These are phyloP conservation scores for Parasteatoda lunata DNA, from an alignment of 2,888 invertebrate species.

Conservation along the genomic window DNA sequence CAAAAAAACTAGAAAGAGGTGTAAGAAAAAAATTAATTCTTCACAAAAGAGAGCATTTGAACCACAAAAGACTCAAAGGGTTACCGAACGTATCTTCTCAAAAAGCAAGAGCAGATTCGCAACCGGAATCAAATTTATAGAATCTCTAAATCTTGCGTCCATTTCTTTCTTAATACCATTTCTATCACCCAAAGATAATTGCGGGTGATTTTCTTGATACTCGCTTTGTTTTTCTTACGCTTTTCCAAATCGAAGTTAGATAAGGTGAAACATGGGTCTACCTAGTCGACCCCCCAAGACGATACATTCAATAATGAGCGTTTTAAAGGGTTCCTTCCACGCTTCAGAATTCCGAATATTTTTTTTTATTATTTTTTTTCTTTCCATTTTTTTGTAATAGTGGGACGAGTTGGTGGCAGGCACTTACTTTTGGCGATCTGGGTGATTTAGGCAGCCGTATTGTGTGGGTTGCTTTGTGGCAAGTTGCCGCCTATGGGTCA, in stretches of 20 bases:
- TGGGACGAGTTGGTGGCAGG: slow-evolving; percentile 33
- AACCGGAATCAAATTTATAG: slow-evolving; percentile 39
- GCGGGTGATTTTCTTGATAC: background rate
- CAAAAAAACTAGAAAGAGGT: too few relatives aligned
- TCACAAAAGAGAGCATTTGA: background rate
- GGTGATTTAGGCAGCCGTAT: slow-evolving; percentile 56
- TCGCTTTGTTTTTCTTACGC: background rate
- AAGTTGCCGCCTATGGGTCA: slow-evolving; percentile 27
- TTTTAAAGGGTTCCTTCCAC: slow-evolving; percentile 42
- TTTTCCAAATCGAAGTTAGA: slow-evolving; percentile 1
- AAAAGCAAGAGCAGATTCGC: background rate
- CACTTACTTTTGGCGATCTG: slow-evolving; percentile 54
- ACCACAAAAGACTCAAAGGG: background rate
- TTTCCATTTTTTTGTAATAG: slow-evolving; percentile 1
- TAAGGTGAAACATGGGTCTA: slow-evolving; percentile 6
- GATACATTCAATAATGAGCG: slow-evolving; percentile 62
- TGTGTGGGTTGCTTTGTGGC: slow-evolving; percentile 52
- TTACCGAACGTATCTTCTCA: slow-evolving; percentile 2
- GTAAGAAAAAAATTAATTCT: too few relatives aligned
- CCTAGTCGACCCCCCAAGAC: slow-evolving; percentile 48
- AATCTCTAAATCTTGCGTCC: slow-evolving; percentile 37
- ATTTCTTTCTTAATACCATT: background rate
- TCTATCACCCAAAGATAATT: slow-evolving; percentile 8
- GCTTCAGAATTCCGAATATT: background rate
- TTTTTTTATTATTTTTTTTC: background rate